A percentile compares a stretch with the other conserved stretches of the same genome.
Evolutionary conservation across 1,140 invertebrate genomes (phyloP).

Genomic region (Ridgeia piscesae): DNA sequence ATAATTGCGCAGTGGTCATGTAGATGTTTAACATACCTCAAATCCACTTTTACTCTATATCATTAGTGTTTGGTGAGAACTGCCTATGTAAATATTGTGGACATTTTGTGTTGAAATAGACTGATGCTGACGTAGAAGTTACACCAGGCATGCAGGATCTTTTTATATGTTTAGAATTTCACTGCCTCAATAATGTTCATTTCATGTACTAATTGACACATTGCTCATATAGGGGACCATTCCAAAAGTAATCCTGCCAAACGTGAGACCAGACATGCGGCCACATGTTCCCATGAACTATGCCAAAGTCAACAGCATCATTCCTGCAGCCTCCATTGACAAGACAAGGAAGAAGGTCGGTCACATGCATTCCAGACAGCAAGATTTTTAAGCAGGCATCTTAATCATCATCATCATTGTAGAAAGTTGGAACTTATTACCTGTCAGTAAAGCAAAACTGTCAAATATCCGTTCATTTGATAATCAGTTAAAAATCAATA

Average conservation of each 20-base stretch:
- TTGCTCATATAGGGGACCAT: conserved; percentile 32
- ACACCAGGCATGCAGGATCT: background rate
- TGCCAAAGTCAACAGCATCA: conserved; percentile 24
- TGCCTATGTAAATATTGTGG: background rate
- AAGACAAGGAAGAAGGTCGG: conserved; percentile 9
- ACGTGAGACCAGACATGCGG: conserved; percentile 13
- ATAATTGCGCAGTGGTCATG: background rate
- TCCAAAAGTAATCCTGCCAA: conserved; percentile 34
- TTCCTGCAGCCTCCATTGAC: conserved; percentile 22
- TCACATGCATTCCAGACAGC: background rate
- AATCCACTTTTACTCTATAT: background rate
- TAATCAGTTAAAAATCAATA: no score
- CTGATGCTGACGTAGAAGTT: background rate
- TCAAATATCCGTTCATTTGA: no score
- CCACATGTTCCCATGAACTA: conserved; percentile 12
- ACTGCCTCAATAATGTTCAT: background rate
- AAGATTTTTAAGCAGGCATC: background rate
- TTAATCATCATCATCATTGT: background rate
- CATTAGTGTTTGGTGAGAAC: background rate
- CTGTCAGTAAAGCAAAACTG: no score
- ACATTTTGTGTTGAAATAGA: background rate
- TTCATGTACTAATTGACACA: conserved; percentile 14
- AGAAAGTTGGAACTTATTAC: no score
- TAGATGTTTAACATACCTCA: background rate
- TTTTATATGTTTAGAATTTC: background rate